These are phyloP conservation scores for Brachypodius melanocephalos DNA, from an alignment of 2,113 vertebrate species.

Conservation along the genomic window DNA sequence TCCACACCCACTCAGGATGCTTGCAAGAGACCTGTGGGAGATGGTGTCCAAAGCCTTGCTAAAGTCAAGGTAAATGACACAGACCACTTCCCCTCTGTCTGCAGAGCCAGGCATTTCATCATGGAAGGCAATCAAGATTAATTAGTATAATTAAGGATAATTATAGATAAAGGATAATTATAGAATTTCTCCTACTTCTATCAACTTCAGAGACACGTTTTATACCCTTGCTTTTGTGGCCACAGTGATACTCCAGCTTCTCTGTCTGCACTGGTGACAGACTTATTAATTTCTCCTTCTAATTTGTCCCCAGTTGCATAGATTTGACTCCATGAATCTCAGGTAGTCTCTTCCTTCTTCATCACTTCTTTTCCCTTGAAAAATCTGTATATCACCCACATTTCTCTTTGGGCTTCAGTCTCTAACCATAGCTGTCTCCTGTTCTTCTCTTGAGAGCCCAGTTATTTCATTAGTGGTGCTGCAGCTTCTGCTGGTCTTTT, in stretches of 20 bases:
- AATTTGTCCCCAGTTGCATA: constrained; percentile 15
- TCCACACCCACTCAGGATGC: not conserved
- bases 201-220: constrained; percentile 30
- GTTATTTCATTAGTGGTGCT: not conserved
- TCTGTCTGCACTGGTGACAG: constrained; percentile 1
- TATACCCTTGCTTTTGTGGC: not conserved
- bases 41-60: not conserved
- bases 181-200: constrained; percentile 42
- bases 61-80: not conserved
- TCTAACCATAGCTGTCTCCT: not conserved
- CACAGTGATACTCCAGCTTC: constrained; percentile 1
- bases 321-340: constrained; percentile 23
- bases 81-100: not conserved
- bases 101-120: not conserved
- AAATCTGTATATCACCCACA: not conserved
- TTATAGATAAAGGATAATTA: constrained; percentile 60
- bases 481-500: not conserved
- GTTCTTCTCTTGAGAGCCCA: not conserved
- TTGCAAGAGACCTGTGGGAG: not conserved
- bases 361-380: constrained; percentile 12
- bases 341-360: not conserved
- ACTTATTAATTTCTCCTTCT: constrained; percentile 38
- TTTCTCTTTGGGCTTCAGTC: not conserved
- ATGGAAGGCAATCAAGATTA: constrained; percentile 48
- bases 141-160: constrained; percentile 60